phyloP scores from a whole-genome alignment of 2,113 vertebrate species.

The Solea senegalensis region DNA sequence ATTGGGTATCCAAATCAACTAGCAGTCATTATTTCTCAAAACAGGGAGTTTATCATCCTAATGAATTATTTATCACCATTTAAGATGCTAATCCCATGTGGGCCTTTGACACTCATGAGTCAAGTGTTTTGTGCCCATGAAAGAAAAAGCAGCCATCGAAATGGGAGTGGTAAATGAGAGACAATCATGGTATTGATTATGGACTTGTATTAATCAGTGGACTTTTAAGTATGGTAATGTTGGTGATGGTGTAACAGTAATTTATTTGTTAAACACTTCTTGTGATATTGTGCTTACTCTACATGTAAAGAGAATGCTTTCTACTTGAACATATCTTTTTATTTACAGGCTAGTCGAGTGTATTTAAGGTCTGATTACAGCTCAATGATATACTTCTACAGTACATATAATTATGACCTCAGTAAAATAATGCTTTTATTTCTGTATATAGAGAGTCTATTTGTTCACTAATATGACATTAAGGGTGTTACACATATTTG shows the following conservation, averaged over 20 bases:
- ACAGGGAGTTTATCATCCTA: background rate
- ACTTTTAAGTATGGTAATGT: too few species aligned
- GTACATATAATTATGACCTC: slow-evolving; percentile 35
- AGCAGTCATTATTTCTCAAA: slow-evolving; percentile 25
- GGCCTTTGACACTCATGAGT: slow-evolving; percentile 12
- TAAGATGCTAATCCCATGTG: slow-evolving; percentile 31
- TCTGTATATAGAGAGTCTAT: slow-evolving; percentile 32
- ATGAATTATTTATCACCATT: slow-evolving; percentile 50
- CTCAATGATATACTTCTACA: slow-evolving; percentile 26
- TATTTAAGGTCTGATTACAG: slow-evolving; percentile 15
- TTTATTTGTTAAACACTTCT: too few species aligned
- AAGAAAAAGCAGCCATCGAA: slow-evolving; percentile 5
- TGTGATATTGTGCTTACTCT: background rate
- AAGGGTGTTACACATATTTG: slow-evolving; percentile 11
- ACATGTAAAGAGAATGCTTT: slow-evolving; percentile 1
- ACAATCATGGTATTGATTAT: background rate
- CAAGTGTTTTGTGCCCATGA: slow-evolving; percentile 28
- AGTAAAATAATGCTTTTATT: slow-evolving; percentile 51
- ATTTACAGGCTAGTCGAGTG: slow-evolving; percentile 30
- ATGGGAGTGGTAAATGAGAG: background rate
- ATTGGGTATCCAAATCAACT: slow-evolving; percentile 28
- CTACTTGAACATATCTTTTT: slow-evolving; percentile 42
- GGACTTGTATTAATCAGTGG: background rate
- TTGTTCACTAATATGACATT: slow-evolving; percentile 34
- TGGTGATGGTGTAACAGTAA: too few species aligned